These are phyloP conservation scores for Phortica okadai DNA, from an alignment of 2,888 invertebrate species.

Conservation along the genomic window DNA sequence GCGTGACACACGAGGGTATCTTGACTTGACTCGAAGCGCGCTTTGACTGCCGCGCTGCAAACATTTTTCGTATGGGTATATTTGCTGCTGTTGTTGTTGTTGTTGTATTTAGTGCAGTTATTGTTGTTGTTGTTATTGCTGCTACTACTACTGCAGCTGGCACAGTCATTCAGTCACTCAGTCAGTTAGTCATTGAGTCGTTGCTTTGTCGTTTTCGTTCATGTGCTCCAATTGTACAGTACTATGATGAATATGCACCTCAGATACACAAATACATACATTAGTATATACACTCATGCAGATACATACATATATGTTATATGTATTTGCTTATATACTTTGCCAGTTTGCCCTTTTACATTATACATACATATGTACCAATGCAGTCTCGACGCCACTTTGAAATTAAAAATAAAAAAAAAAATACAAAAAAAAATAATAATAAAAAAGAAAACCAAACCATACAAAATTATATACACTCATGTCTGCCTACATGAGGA, in stretches of 20 bases:
- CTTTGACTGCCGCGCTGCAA: no score
- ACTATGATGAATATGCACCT: slow-evolving; percentile 17
- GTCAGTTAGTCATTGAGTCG: background rate
- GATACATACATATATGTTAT: background rate
- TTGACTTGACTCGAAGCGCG: background rate
- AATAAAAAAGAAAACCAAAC: background rate
- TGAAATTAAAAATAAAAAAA: background rate
- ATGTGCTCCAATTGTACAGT: slow-evolving; percentile 21
- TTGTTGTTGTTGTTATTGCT: slow-evolving; percentile 6
- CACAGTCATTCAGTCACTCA: background rate
- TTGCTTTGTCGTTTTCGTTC: background rate
- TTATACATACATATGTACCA: background rate
- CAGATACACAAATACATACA: background rate
- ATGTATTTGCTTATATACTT: background rate
- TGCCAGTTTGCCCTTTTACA: no score
- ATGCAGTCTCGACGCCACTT: background rate
- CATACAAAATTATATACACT: background rate
- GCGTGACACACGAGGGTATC: background rate
- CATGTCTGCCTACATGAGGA: background rate
- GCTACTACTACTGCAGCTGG: background rate
- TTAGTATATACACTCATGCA: background rate
- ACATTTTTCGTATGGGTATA: background rate
- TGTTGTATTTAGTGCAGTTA: background rate
- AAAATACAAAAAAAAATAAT: background rate
- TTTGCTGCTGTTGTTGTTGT: background rate